Conservation (phyloP, 2,113 vertebrate genomes). For the Poeciliopsis prolifica region DNA sequence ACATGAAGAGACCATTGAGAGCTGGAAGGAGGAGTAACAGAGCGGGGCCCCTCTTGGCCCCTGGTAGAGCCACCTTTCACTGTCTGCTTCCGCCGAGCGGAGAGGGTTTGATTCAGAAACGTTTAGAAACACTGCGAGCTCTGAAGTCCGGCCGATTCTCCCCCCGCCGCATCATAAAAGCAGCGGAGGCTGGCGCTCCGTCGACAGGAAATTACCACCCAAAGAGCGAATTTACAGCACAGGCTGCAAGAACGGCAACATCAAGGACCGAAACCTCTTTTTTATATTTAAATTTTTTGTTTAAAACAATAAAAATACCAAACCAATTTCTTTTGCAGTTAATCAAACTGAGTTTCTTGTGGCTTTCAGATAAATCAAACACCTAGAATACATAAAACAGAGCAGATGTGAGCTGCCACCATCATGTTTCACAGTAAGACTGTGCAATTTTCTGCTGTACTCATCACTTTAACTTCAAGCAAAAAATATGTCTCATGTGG, state of each 20-base stretch:
- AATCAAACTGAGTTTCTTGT: not conserved
- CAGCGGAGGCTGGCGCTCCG: slow-evolving; percentile 82
- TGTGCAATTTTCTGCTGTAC: too few species aligned
- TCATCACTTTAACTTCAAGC: too few species aligned
- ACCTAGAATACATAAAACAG: too few species aligned
- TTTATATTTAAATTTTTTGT: slow-evolving; percentile 23
- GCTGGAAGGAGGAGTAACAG: slow-evolving; percentile 79
- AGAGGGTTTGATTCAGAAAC: slow-evolving; percentile 68
- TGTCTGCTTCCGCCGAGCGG: slow-evolving; percentile 84
- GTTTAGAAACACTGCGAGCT: slow-evolving; percentile 81
- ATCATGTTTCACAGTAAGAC: too few species aligned
- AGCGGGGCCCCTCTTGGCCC: slow-evolving; percentile 81
- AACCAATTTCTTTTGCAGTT: too few species aligned
- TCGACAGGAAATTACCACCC: slow-evolving; percentile 88
- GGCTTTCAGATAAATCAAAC: not conserved
- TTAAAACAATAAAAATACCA: not conserved
- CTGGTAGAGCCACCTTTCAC: slow-evolving; percentile 86
- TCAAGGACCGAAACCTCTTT: slow-evolving; percentile 27
- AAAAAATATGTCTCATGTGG: too few species aligned
- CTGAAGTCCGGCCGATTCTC: slow-evolving; percentile 83
- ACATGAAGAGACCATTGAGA: slow-evolving; percentile 85
- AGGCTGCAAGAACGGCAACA: slow-evolving; percentile 54
- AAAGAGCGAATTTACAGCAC: slow-evolving; percentile 79
- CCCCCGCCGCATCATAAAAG: slow-evolving; percentile 82
- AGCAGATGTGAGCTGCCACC: too few species aligned